Percentiles rank a stretch among this genome's conserved stretches.
Evolutionary conservation across 1,140 invertebrate species (phyloP).

Genomic region (Zaprionus capensis): DNA sequence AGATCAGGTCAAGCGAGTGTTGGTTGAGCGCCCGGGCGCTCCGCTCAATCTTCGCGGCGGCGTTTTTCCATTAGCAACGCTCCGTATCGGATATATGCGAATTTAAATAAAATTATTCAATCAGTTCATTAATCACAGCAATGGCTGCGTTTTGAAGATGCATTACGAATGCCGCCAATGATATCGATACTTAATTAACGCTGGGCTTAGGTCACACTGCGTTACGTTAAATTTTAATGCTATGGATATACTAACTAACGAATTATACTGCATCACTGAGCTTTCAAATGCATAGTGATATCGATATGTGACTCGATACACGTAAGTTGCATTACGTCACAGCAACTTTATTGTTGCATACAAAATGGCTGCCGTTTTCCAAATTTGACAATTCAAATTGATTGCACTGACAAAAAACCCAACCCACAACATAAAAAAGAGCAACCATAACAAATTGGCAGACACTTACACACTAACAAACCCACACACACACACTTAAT

Average conservation of each 20-base stretch:
- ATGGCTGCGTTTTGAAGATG: constrained; percentile 43
- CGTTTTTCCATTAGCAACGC: constrained; percentile 73
- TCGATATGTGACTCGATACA: not conserved
- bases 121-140: constrained; percentile 70
- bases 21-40: constrained; percentile 15
- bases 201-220: not conserved
- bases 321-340: not conserved
- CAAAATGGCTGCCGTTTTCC: not conserved
- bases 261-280: not conserved
- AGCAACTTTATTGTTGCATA: not conserved
- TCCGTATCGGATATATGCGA: constrained; percentile 78
- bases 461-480: constrained; percentile 10
- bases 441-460: constrained; percentile 62
- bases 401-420: constrained; percentile 42
- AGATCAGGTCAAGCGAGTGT: constrained; percentile 16
- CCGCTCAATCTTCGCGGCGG: constrained; percentile 51
- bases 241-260: constrained; percentile 1
- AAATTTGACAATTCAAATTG: constrained; percentile 32
- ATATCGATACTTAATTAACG: constrained; percentile 41
- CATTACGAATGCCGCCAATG: constrained; percentile 52
- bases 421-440: constrained; percentile 42
- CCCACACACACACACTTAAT: constrained; percentile 62
- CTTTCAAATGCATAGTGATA: not conserved
- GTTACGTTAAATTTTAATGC: not conserved
- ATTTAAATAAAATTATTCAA: constrained; percentile 82